Evolutionary conservation across 2,797 vertebrate species (phyloP).

Genomic region (Sparus aurata): DNA sequence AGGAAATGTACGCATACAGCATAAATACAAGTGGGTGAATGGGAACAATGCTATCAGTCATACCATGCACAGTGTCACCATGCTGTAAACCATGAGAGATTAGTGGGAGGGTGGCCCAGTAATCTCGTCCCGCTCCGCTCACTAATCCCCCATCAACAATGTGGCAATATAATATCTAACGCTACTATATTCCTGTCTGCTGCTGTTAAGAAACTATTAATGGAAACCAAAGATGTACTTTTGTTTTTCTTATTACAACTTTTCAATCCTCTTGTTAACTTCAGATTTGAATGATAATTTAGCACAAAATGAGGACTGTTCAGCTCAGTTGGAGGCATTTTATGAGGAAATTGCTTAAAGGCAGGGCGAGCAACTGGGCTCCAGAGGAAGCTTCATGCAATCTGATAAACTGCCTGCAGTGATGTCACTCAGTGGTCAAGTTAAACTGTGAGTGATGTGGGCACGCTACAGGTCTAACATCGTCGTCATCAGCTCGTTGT

Average conservation of each 20-base stretch:
- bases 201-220: background rate
- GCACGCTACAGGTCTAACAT: no score
- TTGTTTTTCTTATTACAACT: background rate
- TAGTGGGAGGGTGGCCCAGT: conserved; percentile 20
- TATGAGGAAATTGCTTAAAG: background rate
- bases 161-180: conserved; percentile 5
- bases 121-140: conserved; percentile 11
- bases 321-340: background rate
- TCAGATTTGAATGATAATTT: background rate
- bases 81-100: conserved; percentile 8
- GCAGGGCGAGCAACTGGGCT: no score
- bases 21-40: background rate
- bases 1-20: background rate
- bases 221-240: background rate
- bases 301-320: background rate
- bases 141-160: conserved; percentile 29
- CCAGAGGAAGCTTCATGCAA: no score
- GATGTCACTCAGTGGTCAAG: no score
- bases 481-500: no score
- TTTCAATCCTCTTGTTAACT: background rate
- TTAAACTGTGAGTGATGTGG: no score
- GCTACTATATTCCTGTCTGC: background rate
- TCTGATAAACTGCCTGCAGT: no score
- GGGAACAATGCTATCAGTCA: conserved; percentile 26
- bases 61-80: background rate